phyloP scores from a whole-genome alignment of 2,113 vertebrate genomes.

The Xiphophorus couchianus region DNA sequence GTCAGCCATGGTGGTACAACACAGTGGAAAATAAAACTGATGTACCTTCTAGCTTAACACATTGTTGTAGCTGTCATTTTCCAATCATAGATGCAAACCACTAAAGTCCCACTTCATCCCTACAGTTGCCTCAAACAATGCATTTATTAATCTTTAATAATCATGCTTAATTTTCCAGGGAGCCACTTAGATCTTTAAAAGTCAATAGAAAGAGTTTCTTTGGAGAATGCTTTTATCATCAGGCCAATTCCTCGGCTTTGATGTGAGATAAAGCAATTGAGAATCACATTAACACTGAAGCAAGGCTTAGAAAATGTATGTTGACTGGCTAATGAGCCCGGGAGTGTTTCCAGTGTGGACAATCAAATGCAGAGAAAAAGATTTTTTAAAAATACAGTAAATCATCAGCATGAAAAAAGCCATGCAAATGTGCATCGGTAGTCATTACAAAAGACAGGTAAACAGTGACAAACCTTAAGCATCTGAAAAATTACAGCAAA shows the following conservation, averaged over 20 bases:
- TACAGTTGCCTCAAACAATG: constrained; percentile 34
- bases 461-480: constrained; percentile 41
- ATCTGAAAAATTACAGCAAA: constrained; percentile 45
- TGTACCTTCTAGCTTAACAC: constrained; percentile 7
- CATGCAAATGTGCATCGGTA: constrained; percentile 28
- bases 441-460: constrained; percentile 46
- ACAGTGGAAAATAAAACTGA: not conserved
- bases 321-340: constrained; percentile 71
- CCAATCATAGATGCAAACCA: constrained; percentile 11
- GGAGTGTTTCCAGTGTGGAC: constrained; percentile 72
- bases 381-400: constrained; percentile 53
- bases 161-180: constrained; percentile 57
- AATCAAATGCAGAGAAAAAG: constrained; percentile 60
- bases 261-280: constrained; percentile 72
- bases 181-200: constrained; percentile 55
- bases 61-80: constrained; percentile 17
- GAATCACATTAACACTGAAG: constrained; percentile 70
- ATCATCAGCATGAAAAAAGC: constrained; percentile 72
- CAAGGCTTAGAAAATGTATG: constrained; percentile 68
- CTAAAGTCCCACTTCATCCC: constrained; percentile 29
- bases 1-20: not conserved
- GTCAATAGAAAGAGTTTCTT: constrained; percentile 62
- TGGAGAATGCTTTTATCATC: constrained; percentile 63
- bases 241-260: constrained; percentile 71
- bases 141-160: constrained; percentile 61